A percentile compares a stretch with the other conserved stretches of the same genome.
These are phyloP conservation scores for Neogale vison DNA, from an alignment of 2,113 vertebrate genomes.

Conservation along the genomic window DNA sequence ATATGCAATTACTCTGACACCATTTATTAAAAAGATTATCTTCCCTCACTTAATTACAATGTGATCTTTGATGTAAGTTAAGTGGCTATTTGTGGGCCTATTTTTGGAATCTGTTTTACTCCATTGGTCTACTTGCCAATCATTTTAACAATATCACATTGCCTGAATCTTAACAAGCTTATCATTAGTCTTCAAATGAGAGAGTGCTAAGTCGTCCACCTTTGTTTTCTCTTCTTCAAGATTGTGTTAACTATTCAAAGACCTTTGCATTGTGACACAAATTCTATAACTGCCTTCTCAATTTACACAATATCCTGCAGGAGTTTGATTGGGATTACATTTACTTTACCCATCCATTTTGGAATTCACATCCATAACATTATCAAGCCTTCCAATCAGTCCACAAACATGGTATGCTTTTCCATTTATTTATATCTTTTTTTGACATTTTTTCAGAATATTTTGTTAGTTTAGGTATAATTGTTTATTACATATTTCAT, in stretches of 20 bases:
- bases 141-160: not conserved
- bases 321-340: not conserved
- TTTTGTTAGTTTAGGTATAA: not conserved
- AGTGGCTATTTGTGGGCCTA: not conserved
- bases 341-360: conserved; percentile 26
- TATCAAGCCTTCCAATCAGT: not conserved
- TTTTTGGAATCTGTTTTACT: not conserved
- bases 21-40: not conserved
- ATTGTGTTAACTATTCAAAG: conserved; percentile 1
- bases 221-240: not conserved
- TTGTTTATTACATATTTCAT: not conserved
- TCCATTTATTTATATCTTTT: not conserved
- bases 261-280: not conserved
- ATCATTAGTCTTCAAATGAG: not conserved
- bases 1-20: not conserved
- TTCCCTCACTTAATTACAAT: not conserved
- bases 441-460: not conserved
- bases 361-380: not conserved
- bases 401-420: not conserved
- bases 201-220: not conserved
- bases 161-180: not conserved
- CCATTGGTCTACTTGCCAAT: conserved; percentile 3
- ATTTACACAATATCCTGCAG: not conserved
- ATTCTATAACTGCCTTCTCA: conserved; percentile 14
- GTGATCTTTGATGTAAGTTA: not conserved